Percentiles rank a stretch among this genome's conserved stretches.
phyloP scores from a whole-genome alignment of 2,797 vertebrate genomes.

The Acanthurus tractus region DNA sequence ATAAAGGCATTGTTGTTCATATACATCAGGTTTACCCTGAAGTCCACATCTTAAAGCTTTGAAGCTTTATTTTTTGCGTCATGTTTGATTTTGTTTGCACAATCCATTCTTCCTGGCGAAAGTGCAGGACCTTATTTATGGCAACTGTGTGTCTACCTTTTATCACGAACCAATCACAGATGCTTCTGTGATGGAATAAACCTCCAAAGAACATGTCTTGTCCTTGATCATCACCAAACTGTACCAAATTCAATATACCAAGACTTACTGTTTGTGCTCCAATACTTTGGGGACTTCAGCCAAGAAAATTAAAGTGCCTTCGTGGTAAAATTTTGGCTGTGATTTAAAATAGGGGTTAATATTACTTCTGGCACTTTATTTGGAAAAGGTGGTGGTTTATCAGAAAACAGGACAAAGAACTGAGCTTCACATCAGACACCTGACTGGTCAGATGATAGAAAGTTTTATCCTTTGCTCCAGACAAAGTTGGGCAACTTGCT shows the following conservation, averaged over 20 bases:
- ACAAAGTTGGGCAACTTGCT: constrained; percentile 32
- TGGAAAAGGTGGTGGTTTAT: constrained; percentile 18
- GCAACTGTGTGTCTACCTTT: neutral
- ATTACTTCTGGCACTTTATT: constrained; percentile 30
- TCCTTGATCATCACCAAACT: constrained; percentile 24
- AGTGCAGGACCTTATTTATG: constrained; percentile 14
- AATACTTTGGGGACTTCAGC: constrained; percentile 36
- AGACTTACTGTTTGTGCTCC: neutral
- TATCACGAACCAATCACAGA: constrained; percentile 1
- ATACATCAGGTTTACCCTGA: neutral
- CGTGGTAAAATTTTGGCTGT: constrained; percentile 40
- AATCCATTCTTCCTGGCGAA: neutral
- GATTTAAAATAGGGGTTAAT: constrained; percentile 38
- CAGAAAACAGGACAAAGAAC: constrained; percentile 1
- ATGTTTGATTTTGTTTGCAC: constrained; percentile 15
- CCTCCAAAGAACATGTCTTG: constrained; percentile 4
- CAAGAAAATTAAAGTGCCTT: constrained; percentile 49
- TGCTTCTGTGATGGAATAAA: constrained; percentile 28
- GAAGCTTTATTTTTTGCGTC: neutral
- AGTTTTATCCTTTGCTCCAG: constrained; percentile 32
- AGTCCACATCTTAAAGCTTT: constrained; percentile 17
- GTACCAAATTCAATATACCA: neutral
- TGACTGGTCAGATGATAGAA: constrained; percentile 22
- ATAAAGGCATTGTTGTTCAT: neutral
- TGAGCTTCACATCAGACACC: neutral